phyloP scores from a whole-genome alignment of 1,140 invertebrate genomes.

The Steinernema khuongi region DNA sequence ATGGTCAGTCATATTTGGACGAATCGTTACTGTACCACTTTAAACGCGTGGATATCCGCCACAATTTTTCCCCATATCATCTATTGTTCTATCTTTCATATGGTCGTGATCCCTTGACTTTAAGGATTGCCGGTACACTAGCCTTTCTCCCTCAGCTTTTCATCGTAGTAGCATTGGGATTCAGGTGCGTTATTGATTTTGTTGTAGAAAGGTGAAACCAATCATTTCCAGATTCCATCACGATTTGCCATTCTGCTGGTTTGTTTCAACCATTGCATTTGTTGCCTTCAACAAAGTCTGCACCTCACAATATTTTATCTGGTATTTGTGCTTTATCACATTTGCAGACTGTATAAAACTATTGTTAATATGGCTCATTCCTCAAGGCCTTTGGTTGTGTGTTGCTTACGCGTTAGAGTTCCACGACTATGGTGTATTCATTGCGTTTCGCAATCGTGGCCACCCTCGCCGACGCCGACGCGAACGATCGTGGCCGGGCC shows the following conservation, averaged over 20 bases:
- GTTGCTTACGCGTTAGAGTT: slow-evolving; percentile 87
- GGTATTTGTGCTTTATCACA: slow-evolving; percentile 78
- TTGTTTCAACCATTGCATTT: slow-evolving; percentile 77
- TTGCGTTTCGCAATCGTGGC: too few species aligned
- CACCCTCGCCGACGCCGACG: too few species aligned
- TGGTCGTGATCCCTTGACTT: not conserved
- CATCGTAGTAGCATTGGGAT: slow-evolving; percentile 69
- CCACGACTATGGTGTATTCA: slow-evolving; percentile 72
- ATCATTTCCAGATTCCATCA: slow-evolving; percentile 55
- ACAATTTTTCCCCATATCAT: slow-evolving; percentile 96
- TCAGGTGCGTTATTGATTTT: slow-evolving; percentile 63
- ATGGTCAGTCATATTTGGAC: slow-evolving; percentile 80
- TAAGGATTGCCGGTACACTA: slow-evolving; percentile 64
- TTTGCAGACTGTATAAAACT: slow-evolving; percentile 26
- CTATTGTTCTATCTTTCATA: slow-evolving; percentile 80
- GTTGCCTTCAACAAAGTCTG: slow-evolving; percentile 92
- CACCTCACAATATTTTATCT: slow-evolving; percentile 95
- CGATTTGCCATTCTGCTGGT: slow-evolving; percentile 76
- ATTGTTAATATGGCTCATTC: slow-evolving; percentile 69
- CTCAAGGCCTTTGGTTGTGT: slow-evolving; percentile 79
- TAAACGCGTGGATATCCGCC: slow-evolving; percentile 77
- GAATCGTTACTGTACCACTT: slow-evolving; percentile 92
- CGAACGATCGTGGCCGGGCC: too few species aligned
- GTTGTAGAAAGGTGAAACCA: slow-evolving; percentile 62
- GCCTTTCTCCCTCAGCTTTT: slow-evolving; percentile 72